Conservation (phyloP, 2,888 invertebrate genomes). For the Octonoba sinensis region DNA sequence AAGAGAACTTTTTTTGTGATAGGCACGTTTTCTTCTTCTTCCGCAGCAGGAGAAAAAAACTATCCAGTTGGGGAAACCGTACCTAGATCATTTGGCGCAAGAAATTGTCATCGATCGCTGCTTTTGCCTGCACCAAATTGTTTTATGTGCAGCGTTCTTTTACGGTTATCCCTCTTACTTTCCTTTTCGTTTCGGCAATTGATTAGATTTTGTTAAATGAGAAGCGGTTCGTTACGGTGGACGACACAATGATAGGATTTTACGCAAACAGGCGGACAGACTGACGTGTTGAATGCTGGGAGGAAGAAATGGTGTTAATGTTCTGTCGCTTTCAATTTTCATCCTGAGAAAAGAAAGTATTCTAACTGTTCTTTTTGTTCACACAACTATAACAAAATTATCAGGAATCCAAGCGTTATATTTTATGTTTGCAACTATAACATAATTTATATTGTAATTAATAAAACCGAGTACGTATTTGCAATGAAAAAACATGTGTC, state of each 20-base stretch:
- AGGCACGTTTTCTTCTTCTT: conserved; percentile 46
- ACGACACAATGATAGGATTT: conserved; percentile 12
- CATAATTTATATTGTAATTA: no score
- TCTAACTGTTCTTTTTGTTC: no score
- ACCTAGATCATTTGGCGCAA: conserved; percentile 46
- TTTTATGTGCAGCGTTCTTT: conserved; percentile 49
- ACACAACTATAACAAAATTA: no score
- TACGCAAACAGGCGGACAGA: no score
- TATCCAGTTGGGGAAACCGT: conserved; percentile 27
- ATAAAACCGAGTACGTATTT: no score
- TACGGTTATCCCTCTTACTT: conserved; percentile 36
- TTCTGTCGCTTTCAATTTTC: no score
- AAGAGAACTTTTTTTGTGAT: conserved; percentile 27
- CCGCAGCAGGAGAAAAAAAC: not conserved
- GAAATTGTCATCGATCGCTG: conserved; percentile 54
- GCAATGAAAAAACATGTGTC: no score
- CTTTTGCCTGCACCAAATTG: conserved; percentile 48
- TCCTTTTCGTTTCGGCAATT: conserved; percentile 13
- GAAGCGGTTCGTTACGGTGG: not conserved
- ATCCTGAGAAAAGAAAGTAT: no score
- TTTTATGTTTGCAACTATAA: no score
- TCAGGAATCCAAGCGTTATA: no score
- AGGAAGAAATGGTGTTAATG: no score
- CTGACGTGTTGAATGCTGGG: no score
- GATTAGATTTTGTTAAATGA: conserved; percentile 51